phyloP scores from a whole-genome alignment of 2,888 invertebrate genomes.

The Kryphioiulus occultus region DNA sequence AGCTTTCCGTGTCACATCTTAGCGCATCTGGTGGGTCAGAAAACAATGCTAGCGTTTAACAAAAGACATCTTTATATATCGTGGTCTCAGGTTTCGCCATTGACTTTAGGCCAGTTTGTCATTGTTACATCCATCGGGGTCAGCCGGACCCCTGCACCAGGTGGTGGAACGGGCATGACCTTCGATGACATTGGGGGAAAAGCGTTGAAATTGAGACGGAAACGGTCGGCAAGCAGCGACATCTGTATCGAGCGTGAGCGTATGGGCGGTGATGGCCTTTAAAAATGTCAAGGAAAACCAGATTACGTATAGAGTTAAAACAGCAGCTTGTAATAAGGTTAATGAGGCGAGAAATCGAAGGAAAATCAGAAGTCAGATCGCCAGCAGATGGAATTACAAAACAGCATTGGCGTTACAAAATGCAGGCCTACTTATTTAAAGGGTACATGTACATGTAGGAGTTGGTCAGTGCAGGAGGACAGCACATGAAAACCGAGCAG shows the following conservation, averaged over 20 bases:
- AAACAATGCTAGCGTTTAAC: background rate
- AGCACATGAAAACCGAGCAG: background rate
- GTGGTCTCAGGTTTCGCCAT: background rate
- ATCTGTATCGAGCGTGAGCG: background rate
- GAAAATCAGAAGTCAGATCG: background rate
- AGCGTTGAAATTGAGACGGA: background rate
- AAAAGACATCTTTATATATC: background rate
- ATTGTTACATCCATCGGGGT: background rate
- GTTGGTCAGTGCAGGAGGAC: background rate
- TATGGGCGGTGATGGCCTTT: constrained; percentile 12
- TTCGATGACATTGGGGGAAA: background rate
- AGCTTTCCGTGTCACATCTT: background rate
- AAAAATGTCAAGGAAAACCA: constrained; percentile 36
- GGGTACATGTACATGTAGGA: too few species aligned
- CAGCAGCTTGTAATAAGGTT: constrained; percentile 11
- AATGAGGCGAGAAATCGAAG: constrained; percentile 20
- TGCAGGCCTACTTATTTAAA: background rate
- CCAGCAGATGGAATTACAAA: background rate
- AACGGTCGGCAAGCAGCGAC: background rate
- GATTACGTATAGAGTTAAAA: background rate
- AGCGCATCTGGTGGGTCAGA: background rate
- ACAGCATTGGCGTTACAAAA: background rate
- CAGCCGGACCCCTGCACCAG: background rate
- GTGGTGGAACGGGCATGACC: background rate
- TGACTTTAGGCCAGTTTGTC: background rate